phyloP scores from a whole-genome alignment of 37 sponge, comb jelly and placozoan genomes.

The Chondrilla cf. caribensis region DNA sequence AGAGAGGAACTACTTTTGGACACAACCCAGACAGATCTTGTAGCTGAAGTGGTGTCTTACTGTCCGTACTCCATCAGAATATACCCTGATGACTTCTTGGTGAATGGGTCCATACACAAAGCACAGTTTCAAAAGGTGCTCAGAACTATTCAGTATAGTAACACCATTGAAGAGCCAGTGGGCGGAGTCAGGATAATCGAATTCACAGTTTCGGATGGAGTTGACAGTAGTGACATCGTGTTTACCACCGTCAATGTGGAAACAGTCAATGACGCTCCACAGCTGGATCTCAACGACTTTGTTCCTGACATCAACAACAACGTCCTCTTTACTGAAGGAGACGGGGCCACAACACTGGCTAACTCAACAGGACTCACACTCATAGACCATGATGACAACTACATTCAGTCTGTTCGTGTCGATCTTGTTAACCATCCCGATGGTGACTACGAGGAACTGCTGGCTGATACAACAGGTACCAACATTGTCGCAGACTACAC shows the following conservation, averaged over 20 bases:
- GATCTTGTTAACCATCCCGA: conserved; percentile 64
- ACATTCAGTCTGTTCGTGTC: conserved; percentile 57
- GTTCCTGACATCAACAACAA: conserved; percentile 58
- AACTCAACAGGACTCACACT: conserved; percentile 55
- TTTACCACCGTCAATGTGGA: conserved; percentile 44
- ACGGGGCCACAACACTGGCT: conserved; percentile 54
- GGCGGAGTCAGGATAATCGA: conserved; percentile 50
- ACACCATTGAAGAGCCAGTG: conserved; percentile 78
- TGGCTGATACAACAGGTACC: conserved; percentile 45
- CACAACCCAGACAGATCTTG: conserved; percentile 48
- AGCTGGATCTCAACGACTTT: conserved; percentile 71
- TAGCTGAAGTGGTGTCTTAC: conserved; percentile 45
- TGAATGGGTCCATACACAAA: conserved; percentile 18
- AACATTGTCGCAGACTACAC: conserved; percentile 43
- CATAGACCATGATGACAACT: conserved; percentile 65
- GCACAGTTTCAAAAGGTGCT: conserved; percentile 66
- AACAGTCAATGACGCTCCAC: conserved; percentile 76
- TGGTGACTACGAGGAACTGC: conserved; percentile 56
- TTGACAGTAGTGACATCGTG: conserved; percentile 29
- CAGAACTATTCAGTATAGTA: conserved; percentile 61
- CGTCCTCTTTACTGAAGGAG: conserved; percentile 76
- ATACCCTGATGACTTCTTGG: conserved; percentile 28
- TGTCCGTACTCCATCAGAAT: conserved; percentile 72
- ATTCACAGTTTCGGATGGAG: conserved; percentile 65
- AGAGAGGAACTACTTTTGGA: conserved; percentile 66